phyloP scores from a whole-genome alignment of 2,113 vertebrate species.

The Craseonycteris thonglongyai region DNA sequence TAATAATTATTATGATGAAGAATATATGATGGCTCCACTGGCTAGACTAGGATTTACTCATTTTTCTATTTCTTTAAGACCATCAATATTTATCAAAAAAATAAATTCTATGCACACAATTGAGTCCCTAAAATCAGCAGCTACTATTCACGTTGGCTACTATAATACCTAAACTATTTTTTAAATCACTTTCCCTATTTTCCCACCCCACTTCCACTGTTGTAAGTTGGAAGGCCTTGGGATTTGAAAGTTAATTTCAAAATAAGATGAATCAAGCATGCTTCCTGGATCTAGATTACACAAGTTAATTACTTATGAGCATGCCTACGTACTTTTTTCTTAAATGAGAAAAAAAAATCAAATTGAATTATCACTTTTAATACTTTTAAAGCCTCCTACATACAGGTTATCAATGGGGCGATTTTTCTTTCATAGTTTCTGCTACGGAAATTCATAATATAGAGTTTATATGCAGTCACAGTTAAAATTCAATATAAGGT shows the following conservation, averaged over 20 bases:
- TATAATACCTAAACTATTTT: background rate
- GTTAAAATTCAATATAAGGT: background rate
- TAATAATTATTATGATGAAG: background rate
- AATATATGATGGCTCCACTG: background rate
- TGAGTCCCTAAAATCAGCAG: background rate
- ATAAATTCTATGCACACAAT: background rate
- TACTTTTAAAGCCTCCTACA: background rate
- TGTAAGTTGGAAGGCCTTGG: background rate
- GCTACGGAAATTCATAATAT: background rate
- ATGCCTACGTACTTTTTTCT: background rate
- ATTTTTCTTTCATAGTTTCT: slow-evolving; percentile 14
- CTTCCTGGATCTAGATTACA: background rate
- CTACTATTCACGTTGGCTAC: background rate
- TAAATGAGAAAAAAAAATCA: slow-evolving; percentile 5
- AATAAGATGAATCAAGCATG: slow-evolving; percentile 1
- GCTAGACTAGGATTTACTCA: background rate
- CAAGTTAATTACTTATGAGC: background rate
- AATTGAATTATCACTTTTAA: background rate
- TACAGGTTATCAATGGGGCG: background rate
- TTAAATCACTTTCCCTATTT: background rate
- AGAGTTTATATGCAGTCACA: background rate
- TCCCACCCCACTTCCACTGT: background rate
- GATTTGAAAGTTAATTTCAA: slow-evolving; percentile 8
- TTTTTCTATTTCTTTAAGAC: background rate
- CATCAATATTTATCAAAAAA: background rate